Evolutionary conservation across 2,888 invertebrate species (phyloP).

Genomic region (Parnassius glacialis): DNA sequence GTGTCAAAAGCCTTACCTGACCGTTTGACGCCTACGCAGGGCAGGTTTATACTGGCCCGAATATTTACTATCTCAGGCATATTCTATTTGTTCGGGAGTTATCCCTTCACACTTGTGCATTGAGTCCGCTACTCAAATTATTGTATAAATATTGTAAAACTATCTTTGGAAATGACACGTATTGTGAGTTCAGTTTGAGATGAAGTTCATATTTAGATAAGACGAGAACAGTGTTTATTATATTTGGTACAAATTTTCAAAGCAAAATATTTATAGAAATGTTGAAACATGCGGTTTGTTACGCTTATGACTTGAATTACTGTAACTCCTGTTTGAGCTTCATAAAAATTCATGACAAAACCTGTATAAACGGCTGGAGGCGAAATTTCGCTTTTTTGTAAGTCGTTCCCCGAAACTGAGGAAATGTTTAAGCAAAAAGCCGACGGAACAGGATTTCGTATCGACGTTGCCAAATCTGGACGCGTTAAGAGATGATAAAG

Average conservation of each 20-base stretch:
- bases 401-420: conserved; percentile 74
- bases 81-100: conserved; percentile 72
- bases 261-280: background rate
- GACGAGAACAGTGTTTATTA: background rate
- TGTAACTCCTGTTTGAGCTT: conserved; percentile 57
- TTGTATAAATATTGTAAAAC: conserved; percentile 58
- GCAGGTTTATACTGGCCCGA: conserved; percentile 48
- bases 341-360: conserved; percentile 77
- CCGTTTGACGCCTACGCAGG: conserved; percentile 65
- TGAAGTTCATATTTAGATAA: background rate
- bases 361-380: conserved; percentile 75
- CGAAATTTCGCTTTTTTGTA: conserved; percentile 65
- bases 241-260: background rate
- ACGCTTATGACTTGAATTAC: conserved; percentile 58
- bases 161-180: conserved; percentile 56
- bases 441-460: conserved; percentile 75
- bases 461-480: conserved; percentile 77
- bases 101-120: conserved; percentile 72
- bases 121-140: conserved; percentile 68
- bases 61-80: conserved; percentile 66
- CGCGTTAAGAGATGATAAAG: conserved; percentile 78
- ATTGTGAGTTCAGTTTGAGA: conserved; percentile 31
- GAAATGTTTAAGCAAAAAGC: conserved; percentile 75
- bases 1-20: conserved; percentile 81
- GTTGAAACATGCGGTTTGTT: conserved; percentile 35